These are phyloP conservation scores for Myopa tessellatipennis DNA, from an alignment of 2,888 invertebrate species.

Conservation along the genomic window DNA sequence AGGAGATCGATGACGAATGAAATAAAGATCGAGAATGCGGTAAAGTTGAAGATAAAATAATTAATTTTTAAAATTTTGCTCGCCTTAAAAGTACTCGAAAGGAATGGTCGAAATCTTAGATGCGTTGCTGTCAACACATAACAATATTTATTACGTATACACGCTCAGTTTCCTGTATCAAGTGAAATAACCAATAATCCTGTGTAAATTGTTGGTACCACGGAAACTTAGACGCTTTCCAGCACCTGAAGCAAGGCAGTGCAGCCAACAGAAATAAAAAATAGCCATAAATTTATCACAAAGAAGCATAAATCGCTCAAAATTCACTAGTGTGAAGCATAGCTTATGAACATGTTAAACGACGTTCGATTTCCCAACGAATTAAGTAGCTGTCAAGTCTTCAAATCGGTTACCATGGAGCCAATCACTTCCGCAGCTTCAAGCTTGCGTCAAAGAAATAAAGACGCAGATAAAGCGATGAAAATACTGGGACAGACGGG, in stretches of 20 bases:
- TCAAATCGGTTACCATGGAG: not conserved
- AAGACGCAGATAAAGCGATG: not conserved
- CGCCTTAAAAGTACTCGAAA: no score
- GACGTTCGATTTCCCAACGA: not conserved
- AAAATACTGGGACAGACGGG: not conserved
- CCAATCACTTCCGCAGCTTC: slow-evolving; percentile 30
- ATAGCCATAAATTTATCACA: not conserved
- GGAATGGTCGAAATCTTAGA: no score
- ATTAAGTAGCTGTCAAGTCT: slow-evolving; percentile 12
- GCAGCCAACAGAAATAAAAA: not conserved
- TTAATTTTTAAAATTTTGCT: no score
- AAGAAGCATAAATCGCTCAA: not conserved
- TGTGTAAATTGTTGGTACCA: not conserved
- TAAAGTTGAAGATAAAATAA: no score
- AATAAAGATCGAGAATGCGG: no score
- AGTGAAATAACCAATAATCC: not conserved
- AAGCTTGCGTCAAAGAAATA: not conserved
- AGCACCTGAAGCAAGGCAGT: not conserved
- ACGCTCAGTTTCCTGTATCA: not conserved
- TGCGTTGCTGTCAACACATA: no score
- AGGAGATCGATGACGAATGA: no score
- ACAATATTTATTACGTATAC: not conserved
- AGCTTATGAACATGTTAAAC: not conserved
- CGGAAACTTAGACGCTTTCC: not conserved
- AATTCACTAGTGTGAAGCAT: not conserved